Conservation (phyloP, 2,113 vertebrate genomes). For the Microtus ochrogaster region DNA sequence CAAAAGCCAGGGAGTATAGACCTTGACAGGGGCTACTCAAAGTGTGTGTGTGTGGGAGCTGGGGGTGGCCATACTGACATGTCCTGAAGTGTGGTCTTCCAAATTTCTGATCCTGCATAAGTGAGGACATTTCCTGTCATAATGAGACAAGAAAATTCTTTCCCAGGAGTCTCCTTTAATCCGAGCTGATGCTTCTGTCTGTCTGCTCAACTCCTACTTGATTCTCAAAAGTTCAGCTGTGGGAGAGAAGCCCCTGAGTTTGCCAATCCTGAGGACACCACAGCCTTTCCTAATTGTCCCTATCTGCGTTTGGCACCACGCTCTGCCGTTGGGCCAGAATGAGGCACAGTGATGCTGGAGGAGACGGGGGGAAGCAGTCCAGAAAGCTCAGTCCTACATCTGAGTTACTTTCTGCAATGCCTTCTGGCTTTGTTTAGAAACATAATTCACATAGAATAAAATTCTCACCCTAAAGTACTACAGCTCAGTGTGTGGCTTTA, state of each 20-base stretch:
- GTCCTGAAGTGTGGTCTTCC: not conserved
- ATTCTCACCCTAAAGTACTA: not conserved
- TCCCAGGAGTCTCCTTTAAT: not conserved
- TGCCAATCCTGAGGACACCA: accelerated
- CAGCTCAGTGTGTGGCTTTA: not conserved
- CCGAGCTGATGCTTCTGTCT: not conserved
- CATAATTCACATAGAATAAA: not conserved
- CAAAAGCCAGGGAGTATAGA: not conserved
- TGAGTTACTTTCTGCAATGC: not conserved
- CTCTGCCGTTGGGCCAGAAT: not conserved
- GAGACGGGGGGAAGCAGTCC: not conserved
- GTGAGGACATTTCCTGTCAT: not conserved
- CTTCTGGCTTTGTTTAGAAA: not conserved
- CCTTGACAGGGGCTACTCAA: accelerated
- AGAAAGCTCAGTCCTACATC: not conserved
- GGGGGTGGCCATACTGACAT: not conserved
- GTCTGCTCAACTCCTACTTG: not conserved
- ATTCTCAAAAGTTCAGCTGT: not conserved
- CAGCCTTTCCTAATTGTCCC: not conserved
- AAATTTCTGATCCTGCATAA: not conserved
- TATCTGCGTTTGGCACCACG: not conserved
- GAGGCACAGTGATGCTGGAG: not conserved
- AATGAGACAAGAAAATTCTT: not conserved
- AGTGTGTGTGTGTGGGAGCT: not conserved
- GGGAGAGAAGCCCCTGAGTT: not conserved